phyloP scores from a whole-genome alignment of 1,140 invertebrate species.

The Zaprionus camerounensis region DNA sequence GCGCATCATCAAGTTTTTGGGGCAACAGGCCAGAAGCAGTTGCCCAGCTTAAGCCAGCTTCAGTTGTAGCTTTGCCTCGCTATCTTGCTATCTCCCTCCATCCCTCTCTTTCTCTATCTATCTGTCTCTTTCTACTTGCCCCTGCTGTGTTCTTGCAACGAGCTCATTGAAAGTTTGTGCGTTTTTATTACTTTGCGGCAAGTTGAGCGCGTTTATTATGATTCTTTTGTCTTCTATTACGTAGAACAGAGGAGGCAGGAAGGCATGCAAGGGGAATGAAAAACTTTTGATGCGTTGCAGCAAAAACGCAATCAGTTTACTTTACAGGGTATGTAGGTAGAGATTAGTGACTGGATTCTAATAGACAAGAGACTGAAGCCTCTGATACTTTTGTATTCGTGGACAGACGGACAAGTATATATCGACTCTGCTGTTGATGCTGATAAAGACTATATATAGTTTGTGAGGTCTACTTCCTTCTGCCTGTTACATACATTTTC shows the following conservation, averaged over 20 bases:
- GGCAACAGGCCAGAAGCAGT: constrained; percentile 64
- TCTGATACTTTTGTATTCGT: too few relatives aligned
- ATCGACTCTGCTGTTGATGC: too few relatives aligned
- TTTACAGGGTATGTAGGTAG: too few relatives aligned
- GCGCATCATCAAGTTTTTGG: constrained; percentile 66
- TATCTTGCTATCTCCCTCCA: not conserved
- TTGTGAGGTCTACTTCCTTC: too few relatives aligned
- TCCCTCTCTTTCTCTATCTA: not conserved
- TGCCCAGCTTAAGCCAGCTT: constrained; percentile 44
- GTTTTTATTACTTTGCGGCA: constrained; percentile 77
- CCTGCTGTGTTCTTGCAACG: constrained; percentile 52
- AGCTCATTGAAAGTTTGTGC: constrained; percentile 78
- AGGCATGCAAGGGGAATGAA: not conserved
- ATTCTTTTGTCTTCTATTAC: constrained; percentile 44
- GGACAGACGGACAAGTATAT: too few relatives aligned
- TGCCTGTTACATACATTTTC: too few relatives aligned
- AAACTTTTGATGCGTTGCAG: too few relatives aligned
- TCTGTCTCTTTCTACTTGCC: constrained; percentile 3
- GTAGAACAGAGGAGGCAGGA: not conserved
- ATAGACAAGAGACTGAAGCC: too few relatives aligned
- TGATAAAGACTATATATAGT: too few relatives aligned
- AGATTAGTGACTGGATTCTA: too few relatives aligned
- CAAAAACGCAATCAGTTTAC: too few relatives aligned
- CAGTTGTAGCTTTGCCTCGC: constrained; percentile 37
- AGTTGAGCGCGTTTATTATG: constrained; percentile 60